Evolutionary conservation across 2,888 invertebrate species (phyloP).

Genomic region (Magallana nippona): DNA sequence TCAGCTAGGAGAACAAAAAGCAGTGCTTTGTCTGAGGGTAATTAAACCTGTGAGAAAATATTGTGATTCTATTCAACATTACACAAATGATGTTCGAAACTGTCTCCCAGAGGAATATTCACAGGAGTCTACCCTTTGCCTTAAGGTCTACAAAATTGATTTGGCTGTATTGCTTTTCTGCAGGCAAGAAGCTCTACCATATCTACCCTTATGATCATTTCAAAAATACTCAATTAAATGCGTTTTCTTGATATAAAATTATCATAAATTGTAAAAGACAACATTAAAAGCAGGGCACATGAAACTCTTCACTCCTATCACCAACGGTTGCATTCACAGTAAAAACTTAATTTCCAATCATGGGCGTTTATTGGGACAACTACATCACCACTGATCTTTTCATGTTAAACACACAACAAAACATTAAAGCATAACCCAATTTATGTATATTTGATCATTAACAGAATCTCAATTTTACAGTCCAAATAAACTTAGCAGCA

Average conservation of each 20-base stretch:
- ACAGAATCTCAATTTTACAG: constrained; percentile 15
- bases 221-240: neutral
- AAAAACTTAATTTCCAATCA: neutral
- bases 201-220: neutral
- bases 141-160: constrained; percentile 13
- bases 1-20: neutral
- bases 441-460: constrained; percentile 25
- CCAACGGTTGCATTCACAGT: too few species aligned
- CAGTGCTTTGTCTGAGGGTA: neutral
- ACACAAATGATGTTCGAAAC: neutral
- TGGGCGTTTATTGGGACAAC: constrained; percentile 3
- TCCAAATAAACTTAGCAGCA: constrained; percentile 18
- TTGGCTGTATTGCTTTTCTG: neutral
- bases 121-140: neutral
- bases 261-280: too few species aligned
- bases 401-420: constrained; percentile 4
- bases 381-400: neutral
- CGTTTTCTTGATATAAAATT: too few species aligned
- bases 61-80: constrained; percentile 12
- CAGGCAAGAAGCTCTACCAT: neutral
- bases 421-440: neutral
- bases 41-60: constrained; percentile 31
- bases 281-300: too few species aligned
- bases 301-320: too few species aligned
- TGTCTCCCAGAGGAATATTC: neutral